These are phyloP conservation scores for Lepidocyrtoides sp. DNA, from an alignment of 2,888 invertebrate species.

Conservation along the genomic window DNA sequence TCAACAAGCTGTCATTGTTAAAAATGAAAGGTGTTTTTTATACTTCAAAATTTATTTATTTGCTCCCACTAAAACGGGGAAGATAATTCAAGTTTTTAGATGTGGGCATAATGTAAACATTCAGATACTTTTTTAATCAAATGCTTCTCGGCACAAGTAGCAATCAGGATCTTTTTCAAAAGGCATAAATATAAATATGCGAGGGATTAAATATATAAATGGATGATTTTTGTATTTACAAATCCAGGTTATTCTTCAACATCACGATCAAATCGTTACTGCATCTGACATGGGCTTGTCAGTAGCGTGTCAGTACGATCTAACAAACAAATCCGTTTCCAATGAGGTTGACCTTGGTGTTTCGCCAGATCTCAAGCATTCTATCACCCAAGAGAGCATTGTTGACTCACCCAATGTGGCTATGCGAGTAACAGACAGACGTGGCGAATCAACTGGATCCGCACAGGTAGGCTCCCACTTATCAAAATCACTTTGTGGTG, in stretches of 20 bases:
- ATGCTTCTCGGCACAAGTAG: constrained; percentile 55
- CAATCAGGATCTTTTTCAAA: constrained; percentile 53
- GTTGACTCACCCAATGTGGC: constrained; percentile 98
- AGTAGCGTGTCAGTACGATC: constrained; percentile 97
- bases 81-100: not conserved
- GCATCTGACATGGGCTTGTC: constrained; percentile 97
- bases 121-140: constrained; percentile 59
- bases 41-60: not conserved
- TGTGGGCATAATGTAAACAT: not conserved
- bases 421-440: constrained; percentile 89
- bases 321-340: constrained; percentile 97
- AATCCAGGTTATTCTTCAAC: constrained; percentile 90
- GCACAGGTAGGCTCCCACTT: constrained; percentile 82
- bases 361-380: constrained; percentile 94
- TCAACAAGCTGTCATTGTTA: constrained; percentile 61
- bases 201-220: not conserved
- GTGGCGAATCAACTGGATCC: constrained; percentile 85
- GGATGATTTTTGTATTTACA: constrained; percentile 15
- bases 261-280: constrained; percentile 98
- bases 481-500: constrained; percentile 6
- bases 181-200: not conserved
- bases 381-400: constrained; percentile 95
- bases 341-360: constrained; percentile 93
- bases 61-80: not conserved
- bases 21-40: constrained; percentile 64